Evolutionary conservation across 1,140 invertebrate genomes (phyloP), one percentile per base, ranked within the genome.

Genomic region (Doryteuthis pealeii): DNA sequence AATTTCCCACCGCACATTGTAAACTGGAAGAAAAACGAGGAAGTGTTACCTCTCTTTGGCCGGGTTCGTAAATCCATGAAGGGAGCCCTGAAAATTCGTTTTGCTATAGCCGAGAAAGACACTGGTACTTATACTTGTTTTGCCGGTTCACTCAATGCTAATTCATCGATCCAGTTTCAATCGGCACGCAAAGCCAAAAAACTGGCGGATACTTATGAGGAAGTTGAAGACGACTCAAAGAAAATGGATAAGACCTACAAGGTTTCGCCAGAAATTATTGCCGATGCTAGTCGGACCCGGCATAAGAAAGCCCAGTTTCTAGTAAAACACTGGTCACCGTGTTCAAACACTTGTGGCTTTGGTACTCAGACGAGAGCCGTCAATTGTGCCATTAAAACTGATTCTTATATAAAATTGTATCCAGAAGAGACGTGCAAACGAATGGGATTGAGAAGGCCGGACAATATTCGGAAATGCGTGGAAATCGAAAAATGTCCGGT

Each of bases 1-100:
- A 78, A 81, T 74, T 82, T 75, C 74, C 75, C 81, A 65, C 77
- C 76, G 12, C 74, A 73, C 30, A 67, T 82, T 22, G 74, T 82
- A 35, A 78, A 81, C 71, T 82, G 81, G 81, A 81, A 74, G 32
- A 80, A 78, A 71, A 65, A 77, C 28, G 74, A 74, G 40, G 75
- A 77, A 33, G 72, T 82, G 32, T 73, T 82, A 26, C 80, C 79
- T 8, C 72, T 80, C 68, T 72, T 71, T 14, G 80, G 80, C 22
- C 74, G 80, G 15, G 75, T 82, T 15, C 54, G 77, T 8, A 74
- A 70, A 40, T 79, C 79, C 14, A 74, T 77, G 15, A 79, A 76
- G 28, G 80, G 80, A 1, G 79, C 78, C 30, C 72, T 82, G 18
- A 77, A 71, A 72, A 79, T 82, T 33, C 70, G 74, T 30, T 76